A percentile compares a stretch with the other conserved stretches of the same genome.
Conservation (phyloP, 2,113 vertebrate species). For the Anguilla japonica region DNA sequence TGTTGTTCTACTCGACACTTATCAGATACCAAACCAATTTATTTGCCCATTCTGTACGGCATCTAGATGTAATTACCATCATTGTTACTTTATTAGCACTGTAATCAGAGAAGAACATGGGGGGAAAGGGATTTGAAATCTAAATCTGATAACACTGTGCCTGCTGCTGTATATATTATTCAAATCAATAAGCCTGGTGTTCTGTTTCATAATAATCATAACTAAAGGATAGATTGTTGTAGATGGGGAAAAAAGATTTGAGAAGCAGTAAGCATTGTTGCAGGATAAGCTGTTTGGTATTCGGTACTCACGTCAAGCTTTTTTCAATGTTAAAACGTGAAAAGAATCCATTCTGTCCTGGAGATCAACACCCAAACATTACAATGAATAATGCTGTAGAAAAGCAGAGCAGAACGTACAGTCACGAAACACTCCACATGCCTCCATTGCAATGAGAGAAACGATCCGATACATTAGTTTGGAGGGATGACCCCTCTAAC, state of each 20-base stretch:
- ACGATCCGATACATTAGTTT: not conserved
- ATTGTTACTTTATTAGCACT: conserved; percentile 44
- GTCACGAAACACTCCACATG: not conserved
- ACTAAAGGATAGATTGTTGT: not conserved
- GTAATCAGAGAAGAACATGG: conserved; percentile 40
- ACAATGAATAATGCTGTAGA: not conserved
- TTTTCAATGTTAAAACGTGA: not conserved
- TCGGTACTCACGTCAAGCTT: not conserved
- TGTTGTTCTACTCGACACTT: conserved; percentile 14
- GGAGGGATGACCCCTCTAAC: not conserved
- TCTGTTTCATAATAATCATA: not conserved
- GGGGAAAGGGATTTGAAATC: conserved; percentile 17
- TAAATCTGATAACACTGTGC: conserved; percentile 18
- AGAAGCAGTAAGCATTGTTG: not conserved
- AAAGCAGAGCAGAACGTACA: not conserved
- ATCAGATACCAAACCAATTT: conserved; percentile 34
- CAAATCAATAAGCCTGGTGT: conserved; percentile 10
- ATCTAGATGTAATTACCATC: conserved; percentile 31
- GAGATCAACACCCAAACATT: not conserved
- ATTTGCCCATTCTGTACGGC: conserved; percentile 29
- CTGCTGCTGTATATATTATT: not conserved
- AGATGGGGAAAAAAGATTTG: not conserved
- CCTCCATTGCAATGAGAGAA: not conserved
- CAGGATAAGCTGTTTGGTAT: not conserved
- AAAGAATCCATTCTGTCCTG: not conserved